These are phyloP conservation scores for Apis florea DNA, from an alignment of 1,140 invertebrate genomes.

Conservation along the genomic window DNA sequence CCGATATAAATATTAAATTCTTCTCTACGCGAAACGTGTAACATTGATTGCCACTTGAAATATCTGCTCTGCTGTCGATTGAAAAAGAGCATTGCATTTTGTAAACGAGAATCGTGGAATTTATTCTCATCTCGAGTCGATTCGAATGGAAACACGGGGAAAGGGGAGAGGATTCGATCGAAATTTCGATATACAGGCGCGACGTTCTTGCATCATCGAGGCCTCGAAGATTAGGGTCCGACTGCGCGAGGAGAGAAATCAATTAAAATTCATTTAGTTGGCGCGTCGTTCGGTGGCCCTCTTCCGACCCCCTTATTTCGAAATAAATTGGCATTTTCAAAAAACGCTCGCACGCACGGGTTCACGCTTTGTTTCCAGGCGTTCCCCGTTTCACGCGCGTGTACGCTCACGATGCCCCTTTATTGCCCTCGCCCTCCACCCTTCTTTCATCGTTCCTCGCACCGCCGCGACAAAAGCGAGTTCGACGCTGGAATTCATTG, in stretches of 20 bases:
- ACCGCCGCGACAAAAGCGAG: slow-evolving; percentile 41
- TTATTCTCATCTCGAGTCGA: too few relatives aligned
- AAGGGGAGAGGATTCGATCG: neutral
- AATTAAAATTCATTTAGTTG: slow-evolving; percentile 38
- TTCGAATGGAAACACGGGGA: too few relatives aligned
- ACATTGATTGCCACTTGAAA: too few relatives aligned
- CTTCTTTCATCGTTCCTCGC: slow-evolving; percentile 30
- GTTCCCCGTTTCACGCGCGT: slow-evolving; percentile 46
- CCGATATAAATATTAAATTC: too few relatives aligned
- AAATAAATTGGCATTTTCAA: slow-evolving; percentile 73
- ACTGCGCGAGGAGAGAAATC: slow-evolving; percentile 1
- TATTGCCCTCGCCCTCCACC: slow-evolving; percentile 44
- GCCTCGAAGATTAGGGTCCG: neutral
- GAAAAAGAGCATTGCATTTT: too few relatives aligned
- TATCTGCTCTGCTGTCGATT: too few relatives aligned
- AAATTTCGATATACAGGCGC: neutral
- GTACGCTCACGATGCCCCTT: slow-evolving; percentile 45
- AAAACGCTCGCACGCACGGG: slow-evolving; percentile 59
- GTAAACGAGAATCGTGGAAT: too few relatives aligned
- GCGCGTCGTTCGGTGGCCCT: slow-evolving; percentile 28
- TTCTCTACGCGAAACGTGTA: too few relatives aligned
- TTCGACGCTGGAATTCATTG: slow-evolving; percentile 43
- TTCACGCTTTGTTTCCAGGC: slow-evolving; percentile 68
- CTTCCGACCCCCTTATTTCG: slow-evolving; percentile 26
- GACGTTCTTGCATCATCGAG: too few relatives aligned